A percentile compares a stretch with the other conserved stretches of the same genome.
These are phyloP conservation scores for Microcebus murinus DNA, from an alignment of 2,113 vertebrate species.

Conservation along the genomic window DNA sequence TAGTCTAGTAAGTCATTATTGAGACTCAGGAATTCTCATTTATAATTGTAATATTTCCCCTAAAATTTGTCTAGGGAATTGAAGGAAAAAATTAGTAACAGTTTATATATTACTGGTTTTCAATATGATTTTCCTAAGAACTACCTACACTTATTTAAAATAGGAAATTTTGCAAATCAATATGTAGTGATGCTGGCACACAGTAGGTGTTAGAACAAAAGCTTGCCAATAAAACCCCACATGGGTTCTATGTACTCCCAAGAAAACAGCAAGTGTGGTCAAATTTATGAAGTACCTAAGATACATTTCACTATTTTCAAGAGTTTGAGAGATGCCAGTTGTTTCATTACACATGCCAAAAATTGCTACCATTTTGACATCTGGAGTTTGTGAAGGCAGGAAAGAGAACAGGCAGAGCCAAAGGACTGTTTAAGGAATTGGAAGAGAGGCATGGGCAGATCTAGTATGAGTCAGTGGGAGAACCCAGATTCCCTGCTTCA, in stretches of 20 bases:
- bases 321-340: constrained; percentile 30
- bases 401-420: not conserved
- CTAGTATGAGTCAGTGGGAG: constrained; percentile 17
- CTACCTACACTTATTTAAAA: constrained; percentile 43
- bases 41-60: constrained; percentile 1
- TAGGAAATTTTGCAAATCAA: not conserved
- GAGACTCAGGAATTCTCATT: constrained; percentile 44
- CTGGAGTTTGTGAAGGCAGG: not conserved
- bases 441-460: not conserved
- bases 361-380: not conserved
- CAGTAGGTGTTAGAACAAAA: not conserved
- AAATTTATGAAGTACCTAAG: constrained; percentile 41
- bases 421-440: not conserved
- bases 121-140: constrained; percentile 30
- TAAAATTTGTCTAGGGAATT: constrained; percentile 8
- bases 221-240: not conserved
- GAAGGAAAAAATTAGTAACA: not conserved
- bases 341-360: constrained; percentile 8
- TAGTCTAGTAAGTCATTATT: not conserved
- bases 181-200: not conserved
- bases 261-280: constrained; percentile 41
- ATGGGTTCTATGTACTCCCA: constrained; percentile 13
- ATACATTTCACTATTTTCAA: constrained; percentile 26
- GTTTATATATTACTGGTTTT: constrained; percentile 7
- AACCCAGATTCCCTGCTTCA: not conserved